Conservation (phyloP, 2,888 invertebrate species). For the Entomobrya multifasciata region DNA sequence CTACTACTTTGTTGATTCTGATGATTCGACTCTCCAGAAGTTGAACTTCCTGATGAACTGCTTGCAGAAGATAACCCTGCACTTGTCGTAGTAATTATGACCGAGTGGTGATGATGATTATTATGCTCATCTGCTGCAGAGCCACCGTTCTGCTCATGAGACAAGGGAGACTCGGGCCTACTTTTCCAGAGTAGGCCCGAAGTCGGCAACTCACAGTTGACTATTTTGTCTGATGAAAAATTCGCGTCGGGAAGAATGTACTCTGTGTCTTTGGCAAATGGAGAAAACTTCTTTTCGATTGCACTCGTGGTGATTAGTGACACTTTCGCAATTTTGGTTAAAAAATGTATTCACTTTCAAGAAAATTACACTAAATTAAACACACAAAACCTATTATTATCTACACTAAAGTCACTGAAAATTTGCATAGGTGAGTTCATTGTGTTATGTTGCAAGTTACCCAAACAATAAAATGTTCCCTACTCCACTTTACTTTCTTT, state of each 20-base stretch:
- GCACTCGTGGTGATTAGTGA: not conserved
- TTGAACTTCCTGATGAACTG: conserved; percentile 1
- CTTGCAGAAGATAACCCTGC: conserved; percentile 24
- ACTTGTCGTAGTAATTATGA: conserved; percentile 47
- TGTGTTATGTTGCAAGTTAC: conserved; percentile 10
- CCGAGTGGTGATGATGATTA: not conserved
- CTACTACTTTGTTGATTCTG: not conserved
- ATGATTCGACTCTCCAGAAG: conserved; percentile 6
- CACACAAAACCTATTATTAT: not conserved
- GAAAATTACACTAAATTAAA: not conserved
- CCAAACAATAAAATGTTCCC: not conserved
- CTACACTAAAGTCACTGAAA: not conserved
- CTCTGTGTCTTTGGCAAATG: not conserved
- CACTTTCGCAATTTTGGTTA: not conserved
- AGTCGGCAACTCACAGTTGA: conserved; percentile 77
- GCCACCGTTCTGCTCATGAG: conserved; percentile 15
- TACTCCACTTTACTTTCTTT: not conserved
- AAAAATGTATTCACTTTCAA: not conserved
- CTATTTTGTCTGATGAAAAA: conserved; percentile 75
- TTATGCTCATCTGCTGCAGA: conserved; percentile 44
- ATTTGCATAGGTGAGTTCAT: not conserved
- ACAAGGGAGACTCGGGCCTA: conserved; percentile 76
- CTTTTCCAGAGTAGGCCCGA: conserved; percentile 79
- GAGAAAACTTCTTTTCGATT: not conserved
- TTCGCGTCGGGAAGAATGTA: not conserved